phyloP scores from a whole-genome alignment of 2,113 vertebrate genomes.

The Rhinopomastus cyanomelas region DNA sequence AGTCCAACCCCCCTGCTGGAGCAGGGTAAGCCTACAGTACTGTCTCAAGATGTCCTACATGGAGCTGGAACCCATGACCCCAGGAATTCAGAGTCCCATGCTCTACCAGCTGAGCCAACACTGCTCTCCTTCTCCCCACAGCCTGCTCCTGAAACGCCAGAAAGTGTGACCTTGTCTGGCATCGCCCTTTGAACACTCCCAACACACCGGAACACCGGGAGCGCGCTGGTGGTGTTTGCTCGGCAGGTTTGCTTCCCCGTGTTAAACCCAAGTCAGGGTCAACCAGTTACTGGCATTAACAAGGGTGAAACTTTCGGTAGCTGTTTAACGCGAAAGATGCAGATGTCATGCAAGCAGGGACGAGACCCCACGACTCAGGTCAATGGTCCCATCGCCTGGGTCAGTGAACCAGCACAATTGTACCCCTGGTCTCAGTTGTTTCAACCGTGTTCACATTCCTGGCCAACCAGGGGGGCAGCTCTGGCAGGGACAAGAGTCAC shows the following conservation, averaged over 20 bases:
- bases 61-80: no score
- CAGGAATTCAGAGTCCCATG: no score
- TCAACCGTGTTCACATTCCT: neutral
- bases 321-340: neutral
- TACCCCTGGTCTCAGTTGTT: neutral
- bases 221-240: neutral
- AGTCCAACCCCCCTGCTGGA: no score
- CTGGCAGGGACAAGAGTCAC: neutral
- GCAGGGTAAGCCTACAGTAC: no score
- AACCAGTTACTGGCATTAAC: neutral
- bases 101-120: no score
- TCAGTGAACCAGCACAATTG: neutral
- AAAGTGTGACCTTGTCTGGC: neutral
- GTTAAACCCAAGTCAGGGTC: neutral
- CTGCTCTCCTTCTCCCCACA: neutral
- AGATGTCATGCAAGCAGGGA: neutral
- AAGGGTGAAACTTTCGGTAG: neutral
- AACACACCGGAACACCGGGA: rapidly evolving
- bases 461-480: neutral
- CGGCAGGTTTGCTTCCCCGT: neutral
- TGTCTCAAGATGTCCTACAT: no score
- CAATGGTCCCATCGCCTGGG: neutral
- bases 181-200: neutral
- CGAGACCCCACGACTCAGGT: neutral
- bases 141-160: neutral